These are phyloP conservation scores for Brienomyrus brachyistius DNA, from an alignment of 2,113 vertebrate genomes.

Conservation along the genomic window DNA sequence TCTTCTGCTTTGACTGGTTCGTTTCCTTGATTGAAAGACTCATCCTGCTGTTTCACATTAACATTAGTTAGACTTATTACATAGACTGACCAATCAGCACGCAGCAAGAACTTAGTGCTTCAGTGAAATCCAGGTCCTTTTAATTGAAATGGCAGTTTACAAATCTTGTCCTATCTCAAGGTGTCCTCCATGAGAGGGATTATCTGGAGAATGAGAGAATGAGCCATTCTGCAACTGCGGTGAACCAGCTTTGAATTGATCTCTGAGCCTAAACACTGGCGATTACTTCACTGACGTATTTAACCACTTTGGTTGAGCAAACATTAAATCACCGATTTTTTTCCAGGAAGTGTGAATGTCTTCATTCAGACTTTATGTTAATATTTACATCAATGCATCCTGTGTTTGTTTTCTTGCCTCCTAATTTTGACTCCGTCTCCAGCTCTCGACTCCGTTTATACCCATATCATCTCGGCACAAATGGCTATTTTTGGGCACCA, in stretches of 20 bases:
- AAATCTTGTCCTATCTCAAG: not conserved
- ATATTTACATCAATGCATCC: not conserved
- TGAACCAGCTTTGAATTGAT: not conserved
- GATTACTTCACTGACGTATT: not conserved
- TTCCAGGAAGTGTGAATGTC: not conserved
- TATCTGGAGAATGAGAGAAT: not conserved
- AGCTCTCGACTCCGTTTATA: not conserved
- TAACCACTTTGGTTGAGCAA: not conserved
- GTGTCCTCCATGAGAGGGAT: not conserved
- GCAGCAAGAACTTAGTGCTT: not conserved
- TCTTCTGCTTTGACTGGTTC: not conserved
- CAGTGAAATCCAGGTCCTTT: not conserved
- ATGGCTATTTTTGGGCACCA: not conserved
- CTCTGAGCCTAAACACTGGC: not conserved
- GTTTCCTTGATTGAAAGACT: not conserved
- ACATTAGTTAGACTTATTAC: too few species aligned
- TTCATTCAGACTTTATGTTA: not conserved
- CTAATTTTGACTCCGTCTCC: not conserved
- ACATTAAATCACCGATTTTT: not conserved
- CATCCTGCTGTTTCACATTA: not conserved
- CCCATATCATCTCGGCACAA: not conserved
- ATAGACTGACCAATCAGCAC: not conserved
- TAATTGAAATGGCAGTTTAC: not conserved
- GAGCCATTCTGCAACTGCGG: not conserved
- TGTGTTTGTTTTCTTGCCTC: not conserved